Base-by-base conservation (phyloP, 2,888 invertebrate genomes). In the Nezara viridula region DNA sequence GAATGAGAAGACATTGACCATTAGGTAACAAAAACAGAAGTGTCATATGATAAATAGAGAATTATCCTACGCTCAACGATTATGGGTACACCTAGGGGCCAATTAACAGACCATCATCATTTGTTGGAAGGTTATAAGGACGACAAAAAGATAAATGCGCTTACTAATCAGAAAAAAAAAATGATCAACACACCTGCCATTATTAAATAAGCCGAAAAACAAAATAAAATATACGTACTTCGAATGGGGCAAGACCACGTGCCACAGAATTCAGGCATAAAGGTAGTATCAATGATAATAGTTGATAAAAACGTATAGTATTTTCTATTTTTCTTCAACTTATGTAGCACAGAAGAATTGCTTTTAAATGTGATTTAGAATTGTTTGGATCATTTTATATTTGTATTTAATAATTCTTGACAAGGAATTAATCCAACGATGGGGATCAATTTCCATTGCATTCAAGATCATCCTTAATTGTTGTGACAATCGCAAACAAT, bases 51-150 rank as follows among this genome's bases (percentile, higher is more conserved):
- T 73, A 27, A 60, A 60, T 60, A 73, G 66, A 73, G 37, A 73
- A 73, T 73, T 37, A 73, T 37, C 66, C 37, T 73, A 73, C 66
- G 37, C 66, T 6, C 27, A 50, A 86, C 55, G 55, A 52, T 47
- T 86, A 86, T 37, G 44, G 24, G n/a, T 14, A 60, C 55, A 10
- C 50, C 44, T n/a, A 52, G 27, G 21, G 86, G 52, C 12, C 86
- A 86, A 86, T 52, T 50, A 50, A 60, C 66, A 5, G 19, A 55
- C 44, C 66, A 60, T 86, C 32, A 86, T 86, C 55, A 44, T 66
- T 49, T 40, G 37, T 40, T 47, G n/a, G n/a, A 47, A 44, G 81
- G 81, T 81, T 44, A n/a, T 6, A 40, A n/a, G n/a, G 44, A 77
- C 10, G 12, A 32, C 66, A 37, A 37, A 73, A 73, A 73, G 32